Evolutionary conservation across 2,888 invertebrate species (phyloP).

Genomic region (Oxycera nigricornis): DNA sequence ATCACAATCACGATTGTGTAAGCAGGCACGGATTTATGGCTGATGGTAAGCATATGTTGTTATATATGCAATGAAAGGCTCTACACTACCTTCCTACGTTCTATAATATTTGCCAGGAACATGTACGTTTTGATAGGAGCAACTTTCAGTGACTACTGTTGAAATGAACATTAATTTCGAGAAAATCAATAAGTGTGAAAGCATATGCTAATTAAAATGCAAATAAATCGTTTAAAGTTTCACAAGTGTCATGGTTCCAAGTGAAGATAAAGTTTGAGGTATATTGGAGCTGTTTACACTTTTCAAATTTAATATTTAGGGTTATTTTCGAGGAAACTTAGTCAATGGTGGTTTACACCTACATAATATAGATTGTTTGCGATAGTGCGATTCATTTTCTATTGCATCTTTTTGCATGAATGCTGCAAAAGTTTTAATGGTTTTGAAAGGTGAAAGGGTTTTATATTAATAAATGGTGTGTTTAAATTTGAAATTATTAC

Average conservation of each 20-base stretch:
- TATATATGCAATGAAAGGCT: not conserved
- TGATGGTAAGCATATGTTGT: constrained; percentile 10
- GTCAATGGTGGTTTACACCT: no score
- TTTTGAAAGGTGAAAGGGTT: no score
- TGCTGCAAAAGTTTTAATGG: no score
- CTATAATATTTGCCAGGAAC: no score
- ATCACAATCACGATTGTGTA: constrained; percentile 28
- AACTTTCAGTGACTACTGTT: not conserved
- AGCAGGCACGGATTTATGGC: constrained; percentile 27
- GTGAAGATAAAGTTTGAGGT: constrained; percentile 1
- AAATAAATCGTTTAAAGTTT: constrained; percentile 34
- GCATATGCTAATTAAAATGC: constrained; percentile 27
- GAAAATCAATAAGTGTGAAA: constrained; percentile 20
- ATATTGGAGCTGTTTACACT: constrained; percentile 4
- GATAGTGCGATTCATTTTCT: no score
- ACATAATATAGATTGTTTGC: no score
- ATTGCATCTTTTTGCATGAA: no score
- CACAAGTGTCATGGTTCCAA: not conserved
- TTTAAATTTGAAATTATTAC: no score
- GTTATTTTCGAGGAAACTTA: no score
- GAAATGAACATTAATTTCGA: constrained; percentile 12
- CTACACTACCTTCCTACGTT: not conserved
- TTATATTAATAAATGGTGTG: no score
- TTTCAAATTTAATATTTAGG: not conserved
- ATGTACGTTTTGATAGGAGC: not conserved